These are phyloP conservation scores for Scopus umbretta DNA, from an alignment of 2,113 vertebrate genomes.

Conservation along the genomic window DNA sequence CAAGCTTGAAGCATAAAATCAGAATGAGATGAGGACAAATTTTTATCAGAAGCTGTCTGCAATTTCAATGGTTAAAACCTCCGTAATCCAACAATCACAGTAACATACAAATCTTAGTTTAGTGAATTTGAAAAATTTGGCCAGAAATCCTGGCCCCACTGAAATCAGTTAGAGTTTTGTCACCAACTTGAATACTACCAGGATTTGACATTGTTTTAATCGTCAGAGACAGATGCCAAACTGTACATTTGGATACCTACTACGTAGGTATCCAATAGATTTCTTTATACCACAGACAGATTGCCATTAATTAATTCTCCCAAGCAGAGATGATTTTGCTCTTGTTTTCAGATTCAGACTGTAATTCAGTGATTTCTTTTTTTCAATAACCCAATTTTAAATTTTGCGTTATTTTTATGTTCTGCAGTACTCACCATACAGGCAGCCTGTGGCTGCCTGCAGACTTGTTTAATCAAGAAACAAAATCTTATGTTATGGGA, in stretches of 20 bases:
- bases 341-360: not conserved
- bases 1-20: not conserved
- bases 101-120: not conserved
- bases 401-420: not conserved
- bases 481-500: not conserved
- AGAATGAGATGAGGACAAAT: not conserved
- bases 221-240: not conserved
- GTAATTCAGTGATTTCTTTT: not conserved
- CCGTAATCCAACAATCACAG: not conserved
- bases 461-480: not conserved
- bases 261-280: not conserved
- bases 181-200: not conserved
- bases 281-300: not conserved
- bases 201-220: not conserved
- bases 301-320: not conserved
- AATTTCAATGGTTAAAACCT: not conserved
- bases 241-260: not conserved
- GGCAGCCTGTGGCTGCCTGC: not conserved
- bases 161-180: not conserved
- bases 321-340: not conserved
- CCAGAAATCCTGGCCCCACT: not conserved
- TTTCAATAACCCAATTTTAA: not conserved
- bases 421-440: not conserved
- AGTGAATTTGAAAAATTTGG: not conserved
- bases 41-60: not conserved